Conservation (phyloP, 2,797 vertebrate species). For the Enteromius viviparus region DNA sequence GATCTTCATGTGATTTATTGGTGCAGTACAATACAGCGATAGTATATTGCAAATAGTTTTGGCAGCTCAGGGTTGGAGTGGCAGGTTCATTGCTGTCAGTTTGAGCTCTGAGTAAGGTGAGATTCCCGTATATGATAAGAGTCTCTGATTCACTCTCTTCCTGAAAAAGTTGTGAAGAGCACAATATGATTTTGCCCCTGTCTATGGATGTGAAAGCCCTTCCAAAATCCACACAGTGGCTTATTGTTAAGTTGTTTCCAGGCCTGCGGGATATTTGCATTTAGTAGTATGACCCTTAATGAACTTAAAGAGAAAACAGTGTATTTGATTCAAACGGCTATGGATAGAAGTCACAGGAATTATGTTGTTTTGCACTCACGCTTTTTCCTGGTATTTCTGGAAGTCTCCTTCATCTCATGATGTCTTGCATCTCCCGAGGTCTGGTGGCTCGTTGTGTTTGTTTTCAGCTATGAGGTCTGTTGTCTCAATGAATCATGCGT, state of each 20-base stretch:
- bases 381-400: background rate
- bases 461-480: background rate
- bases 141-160: background rate
- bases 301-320: background rate
- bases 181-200: background rate
- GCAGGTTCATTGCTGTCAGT: background rate
- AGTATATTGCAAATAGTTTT: background rate
- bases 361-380: background rate
- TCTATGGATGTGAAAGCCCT: background rate
- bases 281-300: background rate
- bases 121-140: background rate
- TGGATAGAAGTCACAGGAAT: background rate
- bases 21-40: background rate
- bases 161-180: background rate
- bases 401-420: background rate
- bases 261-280: background rate
- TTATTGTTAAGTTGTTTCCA: background rate
- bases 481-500: slow-evolving; percentile 16
- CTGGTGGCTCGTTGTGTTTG: background rate
- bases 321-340: background rate
- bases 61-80: background rate
- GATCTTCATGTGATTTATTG: background rate
- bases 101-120: background rate
- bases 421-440: background rate
- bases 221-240: background rate